These are phyloP conservation scores for Drosophila novamexicana DNA, from an alignment of 1,140 invertebrate genomes.

Conservation along the genomic window DNA sequence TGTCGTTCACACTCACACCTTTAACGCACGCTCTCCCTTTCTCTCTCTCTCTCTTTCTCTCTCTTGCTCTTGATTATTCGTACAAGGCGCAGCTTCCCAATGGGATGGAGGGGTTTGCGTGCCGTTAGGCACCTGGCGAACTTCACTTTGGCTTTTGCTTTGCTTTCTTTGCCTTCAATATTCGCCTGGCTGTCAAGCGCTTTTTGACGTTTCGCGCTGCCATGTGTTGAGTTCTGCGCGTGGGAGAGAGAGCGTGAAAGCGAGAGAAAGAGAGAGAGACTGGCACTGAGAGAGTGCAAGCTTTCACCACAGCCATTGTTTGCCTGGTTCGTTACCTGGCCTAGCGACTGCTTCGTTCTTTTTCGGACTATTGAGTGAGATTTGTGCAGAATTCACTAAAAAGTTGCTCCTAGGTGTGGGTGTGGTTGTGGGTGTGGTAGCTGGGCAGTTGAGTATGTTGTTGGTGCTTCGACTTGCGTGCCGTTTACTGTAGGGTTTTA, in stretches of 20 bases:
- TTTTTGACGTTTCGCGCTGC: constrained; percentile 66
- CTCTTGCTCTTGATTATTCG: constrained; percentile 1
- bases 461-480: constrained; percentile 44
- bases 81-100: constrained; percentile 55
- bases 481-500: constrained; percentile 65
- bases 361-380: constrained; percentile 79
- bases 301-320: constrained; percentile 46
- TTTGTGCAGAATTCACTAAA: constrained; percentile 23
- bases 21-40: constrained; percentile 3
- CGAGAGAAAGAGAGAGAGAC: constrained; percentile 8
- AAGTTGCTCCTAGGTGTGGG: background rate
- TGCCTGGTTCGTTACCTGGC: constrained; percentile 63
- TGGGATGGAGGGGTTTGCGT: constrained; percentile 25
- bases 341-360: constrained; percentile 33
- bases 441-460: constrained; percentile 25
- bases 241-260: constrained; percentile 35
- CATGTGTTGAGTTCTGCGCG: constrained; percentile 71
- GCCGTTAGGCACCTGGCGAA: constrained; percentile 53
- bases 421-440: constrained; percentile 38
- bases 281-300: constrained; percentile 39
- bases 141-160: constrained; percentile 44
- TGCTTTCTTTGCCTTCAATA: constrained; percentile 44
- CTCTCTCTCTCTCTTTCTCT: constrained; percentile 2
- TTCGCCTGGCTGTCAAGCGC: constrained; percentile 62
- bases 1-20: constrained; percentile 67